phyloP scores from a whole-genome alignment of 2,888 invertebrate genomes.

The Linnaemya tessellans region DNA sequence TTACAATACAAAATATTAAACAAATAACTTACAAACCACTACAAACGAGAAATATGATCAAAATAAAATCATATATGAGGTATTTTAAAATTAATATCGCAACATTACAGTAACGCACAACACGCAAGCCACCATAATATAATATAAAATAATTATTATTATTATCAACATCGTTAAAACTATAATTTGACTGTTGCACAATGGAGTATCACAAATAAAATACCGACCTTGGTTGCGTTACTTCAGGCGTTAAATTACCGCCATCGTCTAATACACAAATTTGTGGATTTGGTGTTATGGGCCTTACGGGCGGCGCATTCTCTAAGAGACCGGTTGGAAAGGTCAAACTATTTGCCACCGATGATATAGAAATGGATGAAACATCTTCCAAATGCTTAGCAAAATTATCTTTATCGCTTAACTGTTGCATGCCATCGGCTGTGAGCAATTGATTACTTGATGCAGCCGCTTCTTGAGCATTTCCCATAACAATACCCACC shows the following conservation, averaged over 20 bases:
- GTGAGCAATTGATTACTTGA: constrained; percentile 70
- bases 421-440: constrained; percentile 76
- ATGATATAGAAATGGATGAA: constrained; percentile 82
- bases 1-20: constrained; percentile 18
- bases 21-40: constrained; percentile 70
- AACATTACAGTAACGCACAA: constrained; percentile 46
- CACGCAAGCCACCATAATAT: constrained; percentile 62
- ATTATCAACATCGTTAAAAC: constrained; percentile 14
- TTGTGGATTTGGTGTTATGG: constrained; percentile 86
- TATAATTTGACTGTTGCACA: constrained; percentile 36
- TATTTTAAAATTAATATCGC: constrained; percentile 53
- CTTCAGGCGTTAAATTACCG: constrained; percentile 58
- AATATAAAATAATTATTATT: constrained; percentile 29
- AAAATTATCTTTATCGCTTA: constrained; percentile 84
- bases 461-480: constrained; percentile 76
- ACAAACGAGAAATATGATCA: constrained; percentile 59
- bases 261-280: constrained; percentile 80
- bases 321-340: constrained; percentile 82
- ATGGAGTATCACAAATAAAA: constrained; percentile 76
- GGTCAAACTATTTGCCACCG: constrained; percentile 82
- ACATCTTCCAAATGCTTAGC: constrained; percentile 82
- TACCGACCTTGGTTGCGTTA: constrained; percentile 79
- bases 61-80: constrained; percentile 58
- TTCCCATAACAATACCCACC: constrained; percentile 87
- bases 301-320: constrained; percentile 80